A percentile compares a stretch with the other conserved stretches of the same genome.
Evolutionary conservation across 2,888 invertebrate genomes (phyloP).

Genomic region (Opisthograptis luteolata): DNA sequence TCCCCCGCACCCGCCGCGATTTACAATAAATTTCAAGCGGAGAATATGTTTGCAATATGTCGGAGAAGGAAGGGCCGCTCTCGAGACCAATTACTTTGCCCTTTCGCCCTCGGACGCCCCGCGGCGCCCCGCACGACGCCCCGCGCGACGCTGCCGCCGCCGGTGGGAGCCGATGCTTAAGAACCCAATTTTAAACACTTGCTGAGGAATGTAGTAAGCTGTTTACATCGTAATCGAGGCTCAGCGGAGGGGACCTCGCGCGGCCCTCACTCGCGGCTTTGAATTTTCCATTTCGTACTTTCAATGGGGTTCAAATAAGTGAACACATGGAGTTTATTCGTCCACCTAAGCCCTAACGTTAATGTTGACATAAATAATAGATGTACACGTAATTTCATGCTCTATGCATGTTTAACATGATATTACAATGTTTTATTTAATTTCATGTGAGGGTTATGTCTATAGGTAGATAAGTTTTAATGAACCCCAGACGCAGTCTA

Average conservation of each 20-base stretch:
- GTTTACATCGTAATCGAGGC: constrained; percentile 74
- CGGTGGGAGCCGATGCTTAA: constrained; percentile 42
- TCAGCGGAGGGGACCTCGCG: constrained; percentile 44
- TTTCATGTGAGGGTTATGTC: no score
- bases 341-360: constrained; percentile 31
- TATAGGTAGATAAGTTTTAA: no score
- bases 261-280: constrained; percentile 33
- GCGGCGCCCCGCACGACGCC: constrained; percentile 31
- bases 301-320: constrained; percentile 61
- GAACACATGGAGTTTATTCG: constrained; percentile 47
- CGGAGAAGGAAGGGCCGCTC: constrained; percentile 47
- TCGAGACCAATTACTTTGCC: constrained; percentile 49
- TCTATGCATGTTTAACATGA: no score
- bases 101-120: constrained; percentile 52
- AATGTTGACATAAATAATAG: constrained; percentile 29
- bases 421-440: no score
- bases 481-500: no score
- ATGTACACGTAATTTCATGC: no score
- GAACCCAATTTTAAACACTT: constrained; percentile 69
- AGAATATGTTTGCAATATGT: constrained; percentile 82
- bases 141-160: constrained; percentile 24
- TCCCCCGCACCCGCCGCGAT: constrained; percentile 70
- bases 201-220: constrained; percentile 65
- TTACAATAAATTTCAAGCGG: constrained; percentile 81
- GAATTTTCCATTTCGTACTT: constrained; percentile 55